These are phyloP conservation scores for Hypothenemus hampei DNA, from an alignment of 1,140 invertebrate species.

Conservation along the genomic window DNA sequence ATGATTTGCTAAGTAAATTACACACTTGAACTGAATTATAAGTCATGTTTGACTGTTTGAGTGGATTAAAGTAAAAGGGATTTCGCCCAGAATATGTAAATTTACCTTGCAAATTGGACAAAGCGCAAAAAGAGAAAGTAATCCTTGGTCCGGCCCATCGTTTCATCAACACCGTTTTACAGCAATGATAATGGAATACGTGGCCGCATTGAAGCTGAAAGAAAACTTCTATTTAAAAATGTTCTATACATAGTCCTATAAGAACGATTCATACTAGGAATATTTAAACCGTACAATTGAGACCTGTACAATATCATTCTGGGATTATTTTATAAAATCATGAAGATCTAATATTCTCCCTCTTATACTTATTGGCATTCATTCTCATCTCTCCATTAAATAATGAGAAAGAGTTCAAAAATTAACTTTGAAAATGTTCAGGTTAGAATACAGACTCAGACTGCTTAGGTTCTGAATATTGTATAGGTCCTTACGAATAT, in stretches of 20 bases:
- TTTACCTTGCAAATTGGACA: conserved; percentile 95
- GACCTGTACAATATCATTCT: not conserved
- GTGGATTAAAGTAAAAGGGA: too few species aligned
- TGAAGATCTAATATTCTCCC: too few species aligned
- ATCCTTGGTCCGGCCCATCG: conserved; percentile 94
- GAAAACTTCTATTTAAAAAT: conserved; percentile 21
- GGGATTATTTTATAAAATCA: not conserved
- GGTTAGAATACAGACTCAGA: not conserved
- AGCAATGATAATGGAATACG: conserved; percentile 93
- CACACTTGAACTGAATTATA: not conserved
- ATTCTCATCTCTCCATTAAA: too few species aligned
- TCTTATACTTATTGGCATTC: too few species aligned
- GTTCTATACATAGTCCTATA: too few species aligned
- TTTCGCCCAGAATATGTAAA: too few species aligned
- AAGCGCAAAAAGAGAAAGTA: conserved; percentile 89
- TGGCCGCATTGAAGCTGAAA: conserved; percentile 87
- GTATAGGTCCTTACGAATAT: conserved; percentile 9
- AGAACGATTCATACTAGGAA: not conserved
- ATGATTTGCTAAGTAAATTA: not conserved
- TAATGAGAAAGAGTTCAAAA: too few species aligned
- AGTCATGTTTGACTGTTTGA: not conserved
- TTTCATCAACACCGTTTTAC: conserved; percentile 76
- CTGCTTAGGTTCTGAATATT: conserved; percentile 4
- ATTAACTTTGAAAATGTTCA: not conserved
- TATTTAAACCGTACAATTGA: too few species aligned